These are phyloP conservation scores for Xestia ashworthii DNA, from an alignment of 2,888 invertebrate genomes.

Conservation along the genomic window DNA sequence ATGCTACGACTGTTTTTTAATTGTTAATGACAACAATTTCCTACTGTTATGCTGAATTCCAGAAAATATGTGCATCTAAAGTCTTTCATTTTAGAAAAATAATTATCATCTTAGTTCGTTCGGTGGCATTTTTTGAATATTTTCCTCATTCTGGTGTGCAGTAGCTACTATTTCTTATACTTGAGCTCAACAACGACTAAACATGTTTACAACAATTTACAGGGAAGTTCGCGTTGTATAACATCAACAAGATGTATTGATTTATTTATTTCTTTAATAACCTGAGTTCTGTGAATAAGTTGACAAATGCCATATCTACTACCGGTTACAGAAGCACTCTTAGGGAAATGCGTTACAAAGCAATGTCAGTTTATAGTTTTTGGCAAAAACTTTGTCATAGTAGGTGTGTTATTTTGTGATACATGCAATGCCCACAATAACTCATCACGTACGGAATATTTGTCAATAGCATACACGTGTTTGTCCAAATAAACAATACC, in stretches of 20 bases:
- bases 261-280: neutral
- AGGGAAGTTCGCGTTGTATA: neutral
- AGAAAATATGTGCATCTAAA: neutral
- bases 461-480: constrained; percentile 3
- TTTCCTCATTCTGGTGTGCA: neutral
- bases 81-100: neutral
- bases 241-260: neutral
- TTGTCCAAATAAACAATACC: constrained; percentile 7
- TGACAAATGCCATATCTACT: neutral
- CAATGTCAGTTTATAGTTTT: neutral
- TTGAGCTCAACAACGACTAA: neutral
- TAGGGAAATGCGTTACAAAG: neutral
- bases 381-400: neutral
- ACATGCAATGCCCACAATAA: neutral
- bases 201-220: neutral
- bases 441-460: neutral
- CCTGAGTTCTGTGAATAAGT: neutral
- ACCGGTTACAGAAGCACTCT: neutral
- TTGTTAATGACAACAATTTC: neutral
- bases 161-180: neutral
- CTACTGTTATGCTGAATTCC: neutral
- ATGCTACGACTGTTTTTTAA: neutral
- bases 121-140: neutral
- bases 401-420: neutral
- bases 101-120: constrained; percentile 2